These are phyloP conservation scores for Heterocephalus glaber DNA, from an alignment of 2,113 vertebrate species.

Conservation along the genomic window DNA sequence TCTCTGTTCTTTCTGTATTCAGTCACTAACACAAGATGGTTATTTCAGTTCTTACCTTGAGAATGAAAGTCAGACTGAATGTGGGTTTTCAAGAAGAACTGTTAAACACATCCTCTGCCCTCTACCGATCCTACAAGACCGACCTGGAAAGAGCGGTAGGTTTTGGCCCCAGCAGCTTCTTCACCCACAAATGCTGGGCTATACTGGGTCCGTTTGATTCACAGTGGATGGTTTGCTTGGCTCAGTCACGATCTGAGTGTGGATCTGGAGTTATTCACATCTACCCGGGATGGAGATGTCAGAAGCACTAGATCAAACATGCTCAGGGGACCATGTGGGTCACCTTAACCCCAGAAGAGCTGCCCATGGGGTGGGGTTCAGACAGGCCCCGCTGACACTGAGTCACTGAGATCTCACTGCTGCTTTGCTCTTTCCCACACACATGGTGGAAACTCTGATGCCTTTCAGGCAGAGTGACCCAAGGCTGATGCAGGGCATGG, in stretches of 20 bases:
- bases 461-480: neutral
- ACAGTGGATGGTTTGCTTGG: neutral
- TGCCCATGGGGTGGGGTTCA: neutral
- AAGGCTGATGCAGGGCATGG: neutral
- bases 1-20: neutral
- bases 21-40: neutral
- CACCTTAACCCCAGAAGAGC: neutral
- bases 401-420: neutral
- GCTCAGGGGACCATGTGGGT: neutral
- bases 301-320: neutral
- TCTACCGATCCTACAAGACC: slow-evolving; percentile 81
- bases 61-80: slow-evolving; percentile 83
- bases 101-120: slow-evolving; percentile 78
- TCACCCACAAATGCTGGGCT: neutral
- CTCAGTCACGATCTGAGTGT: neutral
- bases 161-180: slow-evolving; percentile 13
- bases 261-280: neutral
- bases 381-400: neutral
- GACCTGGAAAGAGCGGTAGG: slow-evolving; percentile 86
- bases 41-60: slow-evolving; percentile 54
- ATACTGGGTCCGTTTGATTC: neutral
- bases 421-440: neutral
- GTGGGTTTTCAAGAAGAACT: slow-evolving; percentile 78
- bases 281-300: neutral
- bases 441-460: neutral